Percentiles rank a stretch among this genome's conserved stretches.
These are phyloP conservation scores for Busseola fusca DNA, from an alignment of 2,888 invertebrate genomes.

Conservation along the genomic window DNA sequence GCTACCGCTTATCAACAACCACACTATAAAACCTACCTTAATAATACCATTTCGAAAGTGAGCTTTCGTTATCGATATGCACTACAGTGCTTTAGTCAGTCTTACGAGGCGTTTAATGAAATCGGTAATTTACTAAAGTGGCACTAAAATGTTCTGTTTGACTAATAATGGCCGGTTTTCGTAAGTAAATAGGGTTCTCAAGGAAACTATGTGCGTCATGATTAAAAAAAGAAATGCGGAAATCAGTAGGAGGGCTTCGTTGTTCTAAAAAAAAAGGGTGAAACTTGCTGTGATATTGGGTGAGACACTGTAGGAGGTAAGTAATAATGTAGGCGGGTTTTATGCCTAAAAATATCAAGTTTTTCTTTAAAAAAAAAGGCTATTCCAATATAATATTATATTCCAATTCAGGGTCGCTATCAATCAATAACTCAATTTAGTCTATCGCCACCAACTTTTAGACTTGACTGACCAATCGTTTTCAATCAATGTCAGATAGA, in stretches of 20 bases:
- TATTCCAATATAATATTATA: not conserved
- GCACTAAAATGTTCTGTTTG: conserved; percentile 70
- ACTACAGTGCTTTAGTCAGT: conserved; percentile 69
- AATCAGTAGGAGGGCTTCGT: conserved; percentile 35
- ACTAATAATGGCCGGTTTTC: conserved; percentile 69
- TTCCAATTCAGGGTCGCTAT: not conserved
- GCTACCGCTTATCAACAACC: conserved; percentile 42
- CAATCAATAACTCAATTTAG: conserved; percentile 21
- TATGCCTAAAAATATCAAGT: not conserved
- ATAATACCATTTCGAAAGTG: conserved; percentile 75
- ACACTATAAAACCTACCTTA: conserved; percentile 59
- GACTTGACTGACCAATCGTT: not conserved
- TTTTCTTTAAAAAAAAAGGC: not conserved
- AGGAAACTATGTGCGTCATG: not conserved
- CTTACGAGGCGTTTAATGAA: conserved; percentile 81
- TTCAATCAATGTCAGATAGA: conserved; percentile 10
- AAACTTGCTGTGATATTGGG: not conserved
- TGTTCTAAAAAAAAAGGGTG: conserved; percentile 22
- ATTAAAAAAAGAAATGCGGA: conserved; percentile 35
- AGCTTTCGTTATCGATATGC: conserved; percentile 76
- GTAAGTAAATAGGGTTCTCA: conserved; percentile 60
- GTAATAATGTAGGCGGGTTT: not conserved
- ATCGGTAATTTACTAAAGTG: conserved; percentile 85
- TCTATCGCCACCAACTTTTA: not conserved
- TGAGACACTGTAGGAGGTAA: not conserved